Conservation (phyloP, 2,888 invertebrate species). For the Vesta saturnalis region DNA sequence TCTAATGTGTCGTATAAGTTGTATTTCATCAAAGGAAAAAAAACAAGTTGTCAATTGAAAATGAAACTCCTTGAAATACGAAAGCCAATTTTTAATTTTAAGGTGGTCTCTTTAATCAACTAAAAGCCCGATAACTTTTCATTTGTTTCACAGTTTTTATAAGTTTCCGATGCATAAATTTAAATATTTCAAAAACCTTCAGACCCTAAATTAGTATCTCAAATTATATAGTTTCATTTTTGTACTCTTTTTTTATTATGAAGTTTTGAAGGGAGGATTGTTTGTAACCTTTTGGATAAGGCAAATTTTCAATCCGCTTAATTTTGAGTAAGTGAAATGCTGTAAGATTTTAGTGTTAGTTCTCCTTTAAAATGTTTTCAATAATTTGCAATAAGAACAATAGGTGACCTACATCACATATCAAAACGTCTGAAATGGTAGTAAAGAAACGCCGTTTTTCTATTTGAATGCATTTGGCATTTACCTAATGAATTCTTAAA, state of each 20-base stretch:
- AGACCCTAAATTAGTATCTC: too few species aligned
- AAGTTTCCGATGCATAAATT: background rate
- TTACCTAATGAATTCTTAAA: conserved; percentile 26
- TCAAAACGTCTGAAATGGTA: conserved; percentile 15
- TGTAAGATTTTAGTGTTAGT: background rate
- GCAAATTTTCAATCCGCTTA: background rate
- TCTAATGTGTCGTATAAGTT: too few species aligned
- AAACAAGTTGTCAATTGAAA: too few species aligned
- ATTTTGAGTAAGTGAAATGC: background rate
- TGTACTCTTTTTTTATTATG: background rate
- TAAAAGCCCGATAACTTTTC: conserved; percentile 18
- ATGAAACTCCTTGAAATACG: too few species aligned
- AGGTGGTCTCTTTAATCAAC: conserved; percentile 17
- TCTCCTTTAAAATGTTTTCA: conserved; percentile 5
- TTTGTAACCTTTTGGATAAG: background rate
- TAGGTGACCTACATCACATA: conserved; percentile 23
- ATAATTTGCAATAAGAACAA: conserved; percentile 7
- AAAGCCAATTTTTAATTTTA: conserved; percentile 15
- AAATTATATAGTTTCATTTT: background rate
- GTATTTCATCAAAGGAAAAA: too few species aligned
- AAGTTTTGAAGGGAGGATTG: background rate
- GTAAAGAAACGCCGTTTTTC: conserved; percentile 18
- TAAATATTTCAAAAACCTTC: background rate
- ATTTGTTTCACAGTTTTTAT: background rate
- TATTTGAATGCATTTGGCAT: conserved; percentile 19